Percentiles rank a stretch among this genome's conserved stretches.
Conservation (phyloP, 2,888 invertebrate species). For the Aphidius colemani region DNA sequence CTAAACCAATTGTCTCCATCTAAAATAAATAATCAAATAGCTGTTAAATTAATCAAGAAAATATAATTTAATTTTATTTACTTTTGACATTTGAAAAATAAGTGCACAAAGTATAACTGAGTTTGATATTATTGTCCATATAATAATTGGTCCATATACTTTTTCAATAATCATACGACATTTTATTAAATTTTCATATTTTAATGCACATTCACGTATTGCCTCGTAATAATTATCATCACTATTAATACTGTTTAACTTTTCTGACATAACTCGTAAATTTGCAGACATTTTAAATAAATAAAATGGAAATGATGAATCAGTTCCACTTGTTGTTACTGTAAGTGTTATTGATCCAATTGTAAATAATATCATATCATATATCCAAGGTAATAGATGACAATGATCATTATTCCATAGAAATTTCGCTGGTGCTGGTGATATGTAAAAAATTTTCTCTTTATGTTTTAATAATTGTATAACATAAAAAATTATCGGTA, state of each 20-base stretch:
- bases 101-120: slow-evolving; percentile 25
- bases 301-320: slow-evolving; percentile 41
- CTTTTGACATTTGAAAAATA: slow-evolving; percentile 27
- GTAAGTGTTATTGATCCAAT: slow-evolving; percentile 22
- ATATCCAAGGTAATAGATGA: no score
- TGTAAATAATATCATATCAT: background rate
- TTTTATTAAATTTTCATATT: slow-evolving; percentile 9
- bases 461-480: background rate
- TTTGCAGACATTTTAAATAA: slow-evolving; percentile 42
- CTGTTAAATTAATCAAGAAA: no score
- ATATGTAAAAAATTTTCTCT: background rate
- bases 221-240: background rate
- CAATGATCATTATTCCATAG: no score
- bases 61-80: slow-evolving; percentile 2
- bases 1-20: no score
- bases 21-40: no score
- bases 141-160: slow-evolving; percentile 24
- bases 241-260: slow-evolving; percentile 22
- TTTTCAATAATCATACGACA: slow-evolving; percentile 14
- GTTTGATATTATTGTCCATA: slow-evolving; percentile 21
- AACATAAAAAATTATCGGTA: background rate
- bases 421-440: no score
- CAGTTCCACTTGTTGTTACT: slow-evolving; percentile 35
- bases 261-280: slow-evolving; percentile 34
- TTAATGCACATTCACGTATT: slow-evolving; percentile 9